Evolutionary conservation across 2,797 vertebrate species (phyloP).

Genomic region (Megaceryle alcyon): DNA sequence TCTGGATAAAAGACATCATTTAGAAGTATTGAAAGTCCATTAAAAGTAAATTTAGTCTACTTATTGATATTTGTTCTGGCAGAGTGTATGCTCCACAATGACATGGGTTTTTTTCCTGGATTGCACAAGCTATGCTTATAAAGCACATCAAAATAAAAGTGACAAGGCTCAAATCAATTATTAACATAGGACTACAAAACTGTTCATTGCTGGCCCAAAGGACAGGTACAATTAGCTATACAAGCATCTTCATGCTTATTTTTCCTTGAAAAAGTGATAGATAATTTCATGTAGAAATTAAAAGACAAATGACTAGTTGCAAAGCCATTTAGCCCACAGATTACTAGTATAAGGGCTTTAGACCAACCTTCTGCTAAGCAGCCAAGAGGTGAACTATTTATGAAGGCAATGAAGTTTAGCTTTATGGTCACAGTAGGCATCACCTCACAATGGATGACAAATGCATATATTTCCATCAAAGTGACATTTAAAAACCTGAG

Average conservation of each 20-base stretch:
- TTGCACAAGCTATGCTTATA: background rate
- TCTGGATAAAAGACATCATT: background rate
- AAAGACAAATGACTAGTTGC: constrained; percentile 1
- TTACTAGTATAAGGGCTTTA: constrained; percentile 31
- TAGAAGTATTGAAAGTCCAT: background rate
- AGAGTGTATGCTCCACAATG: background rate
- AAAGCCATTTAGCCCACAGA: background rate
- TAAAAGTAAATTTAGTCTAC: background rate
- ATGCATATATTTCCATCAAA: constrained; percentile 40
- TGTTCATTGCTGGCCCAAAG: background rate
- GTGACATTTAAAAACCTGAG: constrained; percentile 19
- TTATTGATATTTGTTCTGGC: background rate
- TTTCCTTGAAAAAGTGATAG: background rate
- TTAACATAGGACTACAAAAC: background rate
- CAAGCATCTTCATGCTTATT: background rate
- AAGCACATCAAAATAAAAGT: background rate
- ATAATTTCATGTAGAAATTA: constrained; percentile 55
- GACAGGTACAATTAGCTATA: background rate
- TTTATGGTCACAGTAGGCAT: constrained; percentile 19
- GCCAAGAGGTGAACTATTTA: background rate
- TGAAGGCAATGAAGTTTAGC: constrained; percentile 51
- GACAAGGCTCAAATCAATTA: background rate
- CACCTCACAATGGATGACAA: constrained; percentile 24
- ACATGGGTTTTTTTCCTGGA: background rate
- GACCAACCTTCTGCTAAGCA: constrained; percentile 5